Conservation (phyloP, 2,797 vertebrate species). For the Novumbra hubbsi region DNA sequence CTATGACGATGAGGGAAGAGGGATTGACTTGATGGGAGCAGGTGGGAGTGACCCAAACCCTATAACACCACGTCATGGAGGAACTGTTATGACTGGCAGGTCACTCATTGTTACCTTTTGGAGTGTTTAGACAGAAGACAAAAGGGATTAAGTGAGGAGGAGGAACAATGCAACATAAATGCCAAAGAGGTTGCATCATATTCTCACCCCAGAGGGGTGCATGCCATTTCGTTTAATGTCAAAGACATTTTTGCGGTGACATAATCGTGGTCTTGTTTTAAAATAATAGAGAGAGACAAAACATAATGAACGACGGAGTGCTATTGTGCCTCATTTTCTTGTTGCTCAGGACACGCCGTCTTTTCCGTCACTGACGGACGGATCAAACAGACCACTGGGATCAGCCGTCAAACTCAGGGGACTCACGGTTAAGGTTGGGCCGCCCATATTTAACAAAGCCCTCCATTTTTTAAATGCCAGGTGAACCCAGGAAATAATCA, state of each 20-base stretch:
- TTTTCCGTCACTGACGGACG: neutral
- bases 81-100: too few relatives aligned
- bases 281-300: slow-evolving; percentile 19
- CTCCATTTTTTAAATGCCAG: neutral
- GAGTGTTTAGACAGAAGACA: neutral
- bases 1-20: too few relatives aligned
- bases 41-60: too few relatives aligned
- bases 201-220: neutral
- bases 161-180: neutral
- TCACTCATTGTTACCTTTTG: neutral
- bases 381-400: slow-evolving; percentile 2
- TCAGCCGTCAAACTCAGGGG: neutral
- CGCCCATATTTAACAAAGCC: neutral
- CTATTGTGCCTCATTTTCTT: neutral
- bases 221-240: neutral
- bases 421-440: neutral
- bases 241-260: neutral
- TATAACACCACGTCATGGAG: too few relatives aligned
- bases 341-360: neutral
- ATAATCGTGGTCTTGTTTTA: slow-evolving; percentile 3
- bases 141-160: neutral
- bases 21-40: too few relatives aligned
- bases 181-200: neutral
- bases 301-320: neutral
- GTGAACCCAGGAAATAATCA: neutral